Percentiles rank a stretch among this genome's conserved stretches.
Conservation (phyloP, 1,140 invertebrate genomes). For the Eupeodes corollae region DNA sequence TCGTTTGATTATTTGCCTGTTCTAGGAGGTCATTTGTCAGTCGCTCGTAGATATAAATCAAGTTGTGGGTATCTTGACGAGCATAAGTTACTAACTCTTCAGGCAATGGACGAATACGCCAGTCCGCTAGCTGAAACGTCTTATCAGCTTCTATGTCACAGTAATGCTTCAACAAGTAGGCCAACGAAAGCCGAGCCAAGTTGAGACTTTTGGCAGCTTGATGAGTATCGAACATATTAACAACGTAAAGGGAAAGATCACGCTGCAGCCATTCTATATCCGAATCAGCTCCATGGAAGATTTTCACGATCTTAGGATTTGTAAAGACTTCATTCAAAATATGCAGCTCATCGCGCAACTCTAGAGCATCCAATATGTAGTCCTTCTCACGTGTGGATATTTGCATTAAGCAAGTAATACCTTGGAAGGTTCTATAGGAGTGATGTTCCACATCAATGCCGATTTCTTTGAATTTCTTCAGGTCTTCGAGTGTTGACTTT, state of each 20-base stretch:
- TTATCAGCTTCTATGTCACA: conserved; percentile 76
- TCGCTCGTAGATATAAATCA: conserved; percentile 83
- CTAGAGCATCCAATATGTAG: conserved; percentile 84
- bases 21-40: conserved; percentile 70
- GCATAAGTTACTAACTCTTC: conserved; percentile 79
- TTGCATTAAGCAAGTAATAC: conserved; percentile 87
- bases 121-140: conserved; percentile 86
- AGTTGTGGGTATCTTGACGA: conserved; percentile 87
- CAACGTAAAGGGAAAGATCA: conserved; percentile 89
- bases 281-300: conserved; percentile 84
- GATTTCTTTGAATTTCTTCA: conserved; percentile 55
- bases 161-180: conserved; percentile 67
- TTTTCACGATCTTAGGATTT: conserved; percentile 81
- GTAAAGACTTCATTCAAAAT: conserved; percentile 87
- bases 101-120: conserved; percentile 87
- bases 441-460: conserved; percentile 87
- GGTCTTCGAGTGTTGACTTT: conserved; percentile 49
- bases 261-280: conserved; percentile 93
- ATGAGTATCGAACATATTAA: conserved; percentile 96
- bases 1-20: conserved; percentile 52
- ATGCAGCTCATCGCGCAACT: conserved; percentile 68
- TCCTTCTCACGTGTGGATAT: conserved; percentile 80
- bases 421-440: conserved; percentile 71
- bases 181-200: conserved; percentile 62
- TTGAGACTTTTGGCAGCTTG: conserved; percentile 69